Evolutionary conservation across 2,113 vertebrate species (phyloP), one percentile per base, ranked within the genome.

Genomic region (Gopherus evgoodei): DNA sequence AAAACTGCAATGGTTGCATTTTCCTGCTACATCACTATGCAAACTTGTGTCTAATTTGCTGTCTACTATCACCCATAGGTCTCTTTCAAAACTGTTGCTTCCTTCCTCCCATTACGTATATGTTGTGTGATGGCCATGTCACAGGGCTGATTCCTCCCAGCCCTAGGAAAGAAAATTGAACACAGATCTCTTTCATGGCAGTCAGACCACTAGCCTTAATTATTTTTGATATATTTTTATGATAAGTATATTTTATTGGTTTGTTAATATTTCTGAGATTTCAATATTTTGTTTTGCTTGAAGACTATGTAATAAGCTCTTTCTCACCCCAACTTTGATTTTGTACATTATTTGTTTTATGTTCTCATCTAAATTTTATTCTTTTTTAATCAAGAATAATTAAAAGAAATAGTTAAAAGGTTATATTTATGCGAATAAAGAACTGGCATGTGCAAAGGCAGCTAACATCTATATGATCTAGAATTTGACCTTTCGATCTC

Each of bases 1-100:
- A 82, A 96, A 95, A 97, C 89, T 95, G 91, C 93, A 96, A 21
- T 10, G 17, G 91, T 90, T 93, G 88, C 83, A 93, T 93, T 97
- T 96, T 96, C 89, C 95, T 94, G 90, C 89, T 95, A 16, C 83
- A 83, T 97, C 89, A 53, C 95, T 97, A 95, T 97, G 96, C 96
- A 97, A 96, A 96, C 96, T 86, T 91, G 27, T 88, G 81, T 85
- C 96, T 95, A 89, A 95, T 97, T 94, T 96, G 93, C 94, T 97
- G 91, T 95, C 94, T 44, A 14, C 81, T 84, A 59, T 94, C 90
- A 50, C 87, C 87, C 56, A 44, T 76, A 92, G 90, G 84, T 90
- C 90, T 93, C 87, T 91, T 92, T 91, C 91, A 91, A 93, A 97
- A 56, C 94, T 94, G 94, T 94, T 96, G 87, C 94, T 96, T 96